phyloP scores from a whole-genome alignment of 2,797 vertebrate species.

The Gallirallus australis region DNA sequence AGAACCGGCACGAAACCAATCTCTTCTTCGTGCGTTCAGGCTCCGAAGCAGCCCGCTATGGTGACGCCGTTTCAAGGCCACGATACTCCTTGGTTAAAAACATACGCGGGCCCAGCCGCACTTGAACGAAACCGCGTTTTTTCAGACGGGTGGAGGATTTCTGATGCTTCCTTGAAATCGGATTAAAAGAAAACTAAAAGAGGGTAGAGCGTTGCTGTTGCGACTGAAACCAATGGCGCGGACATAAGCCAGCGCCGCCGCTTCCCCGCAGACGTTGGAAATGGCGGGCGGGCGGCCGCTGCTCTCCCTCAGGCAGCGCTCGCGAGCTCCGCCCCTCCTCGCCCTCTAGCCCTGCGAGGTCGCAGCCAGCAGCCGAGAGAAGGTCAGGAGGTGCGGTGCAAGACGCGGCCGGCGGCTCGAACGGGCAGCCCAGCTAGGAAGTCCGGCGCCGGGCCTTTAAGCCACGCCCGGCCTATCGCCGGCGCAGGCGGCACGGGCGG shows the following conservation, averaged over 20 bases:
- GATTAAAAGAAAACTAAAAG: background rate
- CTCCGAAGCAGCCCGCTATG: too few species aligned
- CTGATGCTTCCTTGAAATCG: background rate
- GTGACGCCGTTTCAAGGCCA: too few species aligned
- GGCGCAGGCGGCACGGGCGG: background rate
- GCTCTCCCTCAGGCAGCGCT: fast-evolving
- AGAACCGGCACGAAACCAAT: background rate
- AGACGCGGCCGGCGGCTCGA: too few species aligned
- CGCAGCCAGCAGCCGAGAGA: too few species aligned
- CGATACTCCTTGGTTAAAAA: background rate
- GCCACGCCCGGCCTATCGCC: background rate
- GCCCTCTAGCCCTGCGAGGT: background rate
- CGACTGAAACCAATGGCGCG: background rate
- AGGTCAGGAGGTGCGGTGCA: too few species aligned
- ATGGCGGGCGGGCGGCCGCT: background rate
- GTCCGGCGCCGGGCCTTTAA: background rate
- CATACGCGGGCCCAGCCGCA: fast-evolving
- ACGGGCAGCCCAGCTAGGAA: background rate
- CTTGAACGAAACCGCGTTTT: background rate
- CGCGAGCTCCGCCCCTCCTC: background rate
- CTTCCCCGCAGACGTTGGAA: fast-evolving
- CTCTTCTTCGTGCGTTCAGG: background rate
- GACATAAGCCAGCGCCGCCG: too few species aligned
- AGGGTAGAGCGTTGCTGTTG: too few species aligned
- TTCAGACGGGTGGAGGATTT: too few species aligned